Evolutionary conservation across 2,888 invertebrate species (phyloP).

Genomic region (Cephus rjabovi): DNA sequence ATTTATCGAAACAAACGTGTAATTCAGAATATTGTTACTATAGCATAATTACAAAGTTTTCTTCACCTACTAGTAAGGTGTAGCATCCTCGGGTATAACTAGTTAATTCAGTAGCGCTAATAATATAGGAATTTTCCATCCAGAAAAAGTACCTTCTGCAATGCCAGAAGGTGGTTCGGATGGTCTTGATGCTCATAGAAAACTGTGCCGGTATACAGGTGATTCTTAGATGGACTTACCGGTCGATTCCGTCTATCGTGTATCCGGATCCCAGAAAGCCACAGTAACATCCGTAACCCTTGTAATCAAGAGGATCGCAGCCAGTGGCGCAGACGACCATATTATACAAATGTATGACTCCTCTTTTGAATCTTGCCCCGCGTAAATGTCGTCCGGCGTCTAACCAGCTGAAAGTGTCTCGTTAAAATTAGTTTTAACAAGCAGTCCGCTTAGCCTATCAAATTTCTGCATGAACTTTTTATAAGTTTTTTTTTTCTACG

Average conservation of each 20-base stretch:
- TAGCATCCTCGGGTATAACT: background rate
- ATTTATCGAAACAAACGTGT: background rate
- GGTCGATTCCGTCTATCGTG: conserved; percentile 85
- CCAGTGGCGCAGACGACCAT: conserved; percentile 89
- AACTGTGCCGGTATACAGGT: background rate
- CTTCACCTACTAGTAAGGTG: background rate
- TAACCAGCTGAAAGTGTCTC: background rate
- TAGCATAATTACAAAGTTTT: background rate
- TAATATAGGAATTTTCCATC: background rate
- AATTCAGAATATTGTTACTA: background rate
- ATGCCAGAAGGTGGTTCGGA: background rate
- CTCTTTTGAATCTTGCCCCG: conserved; percentile 73
- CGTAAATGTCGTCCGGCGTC: background rate
- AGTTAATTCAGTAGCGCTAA: background rate
- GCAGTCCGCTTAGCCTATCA: background rate
- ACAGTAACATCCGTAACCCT: conserved; percentile 92
- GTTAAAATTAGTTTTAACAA: background rate
- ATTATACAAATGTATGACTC: conserved; percentile 83
- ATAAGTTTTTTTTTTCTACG: background rate
- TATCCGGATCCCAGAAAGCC: conserved; percentile 86
- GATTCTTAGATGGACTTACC: conserved; percentile 65
- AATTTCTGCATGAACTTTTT: background rate
- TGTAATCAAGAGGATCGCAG: conserved; percentile 85
- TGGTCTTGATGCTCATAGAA: background rate
- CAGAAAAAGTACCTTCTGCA: background rate